phyloP scores from a whole-genome alignment of 2,888 invertebrate genomes.

The Agriopis leucophaearia region DNA sequence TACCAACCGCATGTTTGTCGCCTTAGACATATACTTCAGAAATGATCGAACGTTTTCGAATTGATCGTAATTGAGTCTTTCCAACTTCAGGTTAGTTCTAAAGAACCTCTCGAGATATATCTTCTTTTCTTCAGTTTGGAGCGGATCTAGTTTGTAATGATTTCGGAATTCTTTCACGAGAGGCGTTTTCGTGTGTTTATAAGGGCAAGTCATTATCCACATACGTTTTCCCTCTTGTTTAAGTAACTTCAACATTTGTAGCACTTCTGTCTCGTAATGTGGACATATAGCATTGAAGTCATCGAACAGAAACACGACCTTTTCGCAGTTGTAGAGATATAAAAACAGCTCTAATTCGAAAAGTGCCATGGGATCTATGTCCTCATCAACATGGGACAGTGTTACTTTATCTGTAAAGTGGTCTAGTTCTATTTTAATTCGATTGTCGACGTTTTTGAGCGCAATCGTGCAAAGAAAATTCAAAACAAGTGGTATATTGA shows the following conservation, averaged over 20 bases:
- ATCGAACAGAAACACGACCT: conserved; percentile 56
- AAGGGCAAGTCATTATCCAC: conserved; percentile 57
- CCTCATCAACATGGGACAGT: conserved; percentile 29
- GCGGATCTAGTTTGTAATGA: conserved; percentile 48
- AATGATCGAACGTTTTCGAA: conserved; percentile 52
- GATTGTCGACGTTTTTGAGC: conserved; percentile 44
- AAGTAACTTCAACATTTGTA: conserved; percentile 49
- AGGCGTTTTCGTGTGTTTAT: conserved; percentile 43
- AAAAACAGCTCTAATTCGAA: conserved; percentile 57
- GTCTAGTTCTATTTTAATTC: conserved; percentile 41
- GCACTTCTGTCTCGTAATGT: conserved; percentile 52
- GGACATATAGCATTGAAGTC: conserved; percentile 57
- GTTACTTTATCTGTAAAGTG: conserved; percentile 37
- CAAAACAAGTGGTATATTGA: conserved; percentile 34
- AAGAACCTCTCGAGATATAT: conserved; percentile 53
- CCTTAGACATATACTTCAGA: conserved; percentile 47
- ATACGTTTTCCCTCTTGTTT: conserved; percentile 49
- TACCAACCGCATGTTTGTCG: conserved; percentile 13
- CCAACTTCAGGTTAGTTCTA: conserved; percentile 54
- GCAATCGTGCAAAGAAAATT: conserved; percentile 51
- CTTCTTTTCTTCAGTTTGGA: conserved; percentile 48
- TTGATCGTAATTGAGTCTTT: conserved; percentile 55
- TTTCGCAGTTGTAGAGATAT: conserved; percentile 50
- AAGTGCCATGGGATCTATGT: conserved; percentile 39
- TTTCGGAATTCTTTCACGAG: conserved; percentile 49